Base-by-base conservation (phyloP, 2,113 vertebrate genomes). In the Zosterops borbonicus region DNA sequence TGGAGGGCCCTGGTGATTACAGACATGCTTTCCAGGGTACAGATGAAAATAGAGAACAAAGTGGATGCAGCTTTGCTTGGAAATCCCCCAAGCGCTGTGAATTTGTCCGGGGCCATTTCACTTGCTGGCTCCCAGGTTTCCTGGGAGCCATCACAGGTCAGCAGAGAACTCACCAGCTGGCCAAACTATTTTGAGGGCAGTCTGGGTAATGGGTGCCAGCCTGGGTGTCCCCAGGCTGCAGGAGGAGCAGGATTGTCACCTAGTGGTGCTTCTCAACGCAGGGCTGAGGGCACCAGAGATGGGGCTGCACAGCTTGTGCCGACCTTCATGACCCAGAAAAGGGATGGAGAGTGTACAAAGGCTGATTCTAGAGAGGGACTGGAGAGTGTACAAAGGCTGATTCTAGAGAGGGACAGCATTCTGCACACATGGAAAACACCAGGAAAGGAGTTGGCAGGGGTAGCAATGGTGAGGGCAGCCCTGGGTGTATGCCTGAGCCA, bases 11-110 rank as follows among this genome's bases (percentile, higher is more conserved):
- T 90, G 64, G 39, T 67, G 80, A 65, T 74, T 92, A 59, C 63
- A 74, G 88, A 42, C 71, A 42, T 18, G 21, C 12, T 94, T 76
- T 90, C 80, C 47, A 63, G 90, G 76, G 80, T 81, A 70, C 11
- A 3, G 59, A 88, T 50, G 59, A 70, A 93, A 94, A 90, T 3
- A 83, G 67, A 82, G 84, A 83, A 73, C 64, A 81, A 86, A 90
- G 91, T 74, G 24, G 83, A 77, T 46, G 11, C 8, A 74, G 90
- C 35, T 92, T 84, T 87, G 62, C 49, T 92, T 95, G 94, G 92
- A 94, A 95, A 50, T 35, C 14, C 65, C 84, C 77, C 87, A 94
- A 80, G 31, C 59, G 25, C 47, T 77, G 12, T 59, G 77, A 81
- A 44, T 56, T 91, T 59, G 39, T 71, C 21, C 92, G 11, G 10